A percentile compares a stretch with the other conserved stretches of the same genome.
Evolutionary conservation across 2,113 vertebrate species (phyloP).

Genomic region (Rhinopithecus roxellana): DNA sequence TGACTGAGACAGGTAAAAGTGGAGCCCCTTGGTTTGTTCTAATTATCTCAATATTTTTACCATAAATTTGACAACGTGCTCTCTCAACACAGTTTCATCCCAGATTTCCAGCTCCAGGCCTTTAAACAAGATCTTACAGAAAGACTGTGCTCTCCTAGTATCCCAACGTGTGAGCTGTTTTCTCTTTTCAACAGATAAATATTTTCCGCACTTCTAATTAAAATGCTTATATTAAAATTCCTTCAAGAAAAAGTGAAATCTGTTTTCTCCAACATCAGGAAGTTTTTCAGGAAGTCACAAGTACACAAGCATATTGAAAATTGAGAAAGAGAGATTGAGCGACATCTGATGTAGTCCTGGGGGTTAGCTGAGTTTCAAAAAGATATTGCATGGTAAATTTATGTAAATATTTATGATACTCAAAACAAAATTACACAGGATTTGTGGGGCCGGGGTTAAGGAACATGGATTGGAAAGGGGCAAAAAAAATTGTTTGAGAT

Average conservation of each 20-base stretch:
- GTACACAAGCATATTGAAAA: neutral
- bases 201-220: neutral
- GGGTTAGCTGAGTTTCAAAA: neutral
- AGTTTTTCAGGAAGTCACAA: neutral
- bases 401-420: neutral
- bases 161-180: neutral
- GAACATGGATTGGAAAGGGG: neutral
- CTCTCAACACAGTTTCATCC: neutral
- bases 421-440: too few relatives aligned
- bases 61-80: neutral
- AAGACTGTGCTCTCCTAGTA: neutral
- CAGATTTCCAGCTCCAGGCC: neutral
- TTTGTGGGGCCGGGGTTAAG: neutral
- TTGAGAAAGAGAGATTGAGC: neutral
- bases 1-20: neutral
- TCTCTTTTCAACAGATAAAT: neutral
- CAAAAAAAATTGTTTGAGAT: neutral
- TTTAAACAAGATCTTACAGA: neutral
- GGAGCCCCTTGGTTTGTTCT: neutral
- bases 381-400: neutral
- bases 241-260: neutral
- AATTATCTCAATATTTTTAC: neutral
- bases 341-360: too few relatives aligned
- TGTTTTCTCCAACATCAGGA: neutral
- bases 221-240: neutral